A percentile compares a stretch with the other conserved stretches of the same genome.
Conservation (phyloP, 2,888 invertebrate genomes). For the Hypena proboscidalis region DNA sequence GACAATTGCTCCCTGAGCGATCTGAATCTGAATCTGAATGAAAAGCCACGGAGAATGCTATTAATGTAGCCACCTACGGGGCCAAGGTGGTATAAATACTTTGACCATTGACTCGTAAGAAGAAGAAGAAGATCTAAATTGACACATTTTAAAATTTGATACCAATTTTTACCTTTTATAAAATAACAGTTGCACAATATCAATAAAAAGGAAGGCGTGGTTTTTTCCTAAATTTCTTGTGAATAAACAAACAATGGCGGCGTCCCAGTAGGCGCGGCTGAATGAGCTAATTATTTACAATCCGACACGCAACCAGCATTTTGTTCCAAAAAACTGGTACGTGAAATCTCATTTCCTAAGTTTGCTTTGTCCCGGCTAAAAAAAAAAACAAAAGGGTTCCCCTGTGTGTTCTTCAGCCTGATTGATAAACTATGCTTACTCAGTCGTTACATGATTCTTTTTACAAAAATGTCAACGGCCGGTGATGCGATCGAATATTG, state of each 20-base stretch:
- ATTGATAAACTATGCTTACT: slow-evolving; percentile 56
- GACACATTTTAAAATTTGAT: slow-evolving; percentile 5
- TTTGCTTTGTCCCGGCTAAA: slow-evolving; percentile 68
- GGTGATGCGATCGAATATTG: slow-evolving; percentile 29
- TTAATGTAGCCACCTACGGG: too few species aligned
- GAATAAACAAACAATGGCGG: slow-evolving; percentile 73
- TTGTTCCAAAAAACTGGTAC: slow-evolving; percentile 75
- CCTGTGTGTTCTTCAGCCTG: slow-evolving; percentile 54
- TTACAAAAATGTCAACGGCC: slow-evolving; percentile 39
- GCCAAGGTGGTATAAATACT: too few species aligned
- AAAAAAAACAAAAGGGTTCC: slow-evolving; percentile 66
- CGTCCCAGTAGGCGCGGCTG: slow-evolving; percentile 72
- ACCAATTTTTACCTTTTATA: slow-evolving; percentile 4
- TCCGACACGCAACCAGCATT: slow-evolving; percentile 76
- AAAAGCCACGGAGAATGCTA: background rate
- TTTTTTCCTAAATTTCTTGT: slow-evolving; percentile 55
- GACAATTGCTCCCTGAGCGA: too few species aligned
- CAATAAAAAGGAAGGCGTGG: slow-evolving; percentile 62
- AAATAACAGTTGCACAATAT: slow-evolving; percentile 23
- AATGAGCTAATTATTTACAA: slow-evolving; percentile 83
- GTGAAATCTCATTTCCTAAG: slow-evolving; percentile 83
- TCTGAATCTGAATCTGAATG: too few species aligned
- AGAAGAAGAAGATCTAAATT: too few species aligned
- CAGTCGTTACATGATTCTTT: slow-evolving; percentile 45
- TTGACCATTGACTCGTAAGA: too few species aligned